Base-by-base conservation (phyloP, 2,888 invertebrate species). In the Hypomecis atomaria region DNA sequence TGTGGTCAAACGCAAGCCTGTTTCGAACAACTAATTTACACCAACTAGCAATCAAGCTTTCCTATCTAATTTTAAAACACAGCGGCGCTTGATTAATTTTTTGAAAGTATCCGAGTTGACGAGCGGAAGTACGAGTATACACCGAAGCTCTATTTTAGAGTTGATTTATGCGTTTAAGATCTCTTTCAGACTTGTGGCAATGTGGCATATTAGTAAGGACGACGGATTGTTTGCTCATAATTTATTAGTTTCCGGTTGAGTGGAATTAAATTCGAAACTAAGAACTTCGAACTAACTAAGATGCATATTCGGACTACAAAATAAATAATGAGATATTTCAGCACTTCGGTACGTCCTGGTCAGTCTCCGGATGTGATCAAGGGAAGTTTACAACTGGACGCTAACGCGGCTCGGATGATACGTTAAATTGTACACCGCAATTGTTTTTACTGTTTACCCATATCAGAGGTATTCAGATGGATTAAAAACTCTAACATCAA, bases 71-170 rank as follows among this genome's bases (percentile, higher is more conserved):
- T 54, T 54, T 50, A 10, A 37, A 45, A 8, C 8, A 8, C 44
- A 10, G 9, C 55, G 23, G 2, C 23, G 38, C 43, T 54, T 47
- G 56, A 47, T 47, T 47, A 37, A 74, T 83, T 82, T 86, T 84
- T 86, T 80, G 60, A 78, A 77, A 79, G 76, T 78, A 80, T 81
- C 76, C 72, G 71, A 78, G 81, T 81, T 87, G 87, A 87, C 80
- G 85, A 87, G 81, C 89, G 90, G 90, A 90, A 86, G 79, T 83
- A 78, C 77, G 71, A 67, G 73, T 71, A 77, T 77, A 78, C 78
- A 75, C 76, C 79, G 84, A 81, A 82, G 78, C 79, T 89, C 89
- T 90, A 90, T 90, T 90, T 90, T 82, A 79, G 89, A 82, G 80
- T 85, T 90, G 89, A 90, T 90, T 89, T 89, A 90, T 88, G 83